phyloP scores from a whole-genome alignment of 1,140 invertebrate genomes.

The Orchesella cincta region DNA sequence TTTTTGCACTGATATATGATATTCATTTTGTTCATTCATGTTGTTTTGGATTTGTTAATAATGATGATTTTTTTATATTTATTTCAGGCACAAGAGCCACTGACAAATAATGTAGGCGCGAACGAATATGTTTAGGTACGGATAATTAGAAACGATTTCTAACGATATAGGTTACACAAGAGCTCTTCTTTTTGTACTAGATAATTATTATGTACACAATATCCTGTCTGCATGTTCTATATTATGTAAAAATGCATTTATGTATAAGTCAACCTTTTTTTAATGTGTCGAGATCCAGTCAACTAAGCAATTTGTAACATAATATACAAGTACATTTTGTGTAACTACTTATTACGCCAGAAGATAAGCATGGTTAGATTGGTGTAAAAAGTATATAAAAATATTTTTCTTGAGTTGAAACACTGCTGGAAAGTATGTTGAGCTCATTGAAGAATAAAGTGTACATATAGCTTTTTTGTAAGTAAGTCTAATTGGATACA shows the following conservation, averaged over 20 bases:
- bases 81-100: slow-evolving; percentile 46
- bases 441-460: slow-evolving; percentile 19
- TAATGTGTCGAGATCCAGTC: not conserved
- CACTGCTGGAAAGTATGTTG: slow-evolving; percentile 28
- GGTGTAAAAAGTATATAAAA: no score
- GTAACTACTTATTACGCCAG: no score
- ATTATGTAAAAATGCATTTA: not conserved
- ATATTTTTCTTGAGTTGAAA: slow-evolving; percentile 26
- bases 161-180: not conserved
- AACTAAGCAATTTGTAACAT: not conserved
- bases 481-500: no score
- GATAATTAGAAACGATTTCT: not conserved
- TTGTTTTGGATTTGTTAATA: not conserved
- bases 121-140: slow-evolving; percentile 46
- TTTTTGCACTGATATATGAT: slow-evolving; percentile 2
- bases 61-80: slow-evolving; percentile 24
- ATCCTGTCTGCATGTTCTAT: not conserved
- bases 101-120: slow-evolving; percentile 44
- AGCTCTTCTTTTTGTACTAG: no score
- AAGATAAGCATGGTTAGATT: not conserved
- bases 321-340: not conserved
- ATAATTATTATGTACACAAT: not conserved
- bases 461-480: no score
- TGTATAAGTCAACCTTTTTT: not conserved
- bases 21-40: not conserved